Percentiles rank a stretch among this genome's conserved stretches.
phyloP scores from a whole-genome alignment of 2,797 vertebrate species.

The Gymnoscopelus microlampas region DNA sequence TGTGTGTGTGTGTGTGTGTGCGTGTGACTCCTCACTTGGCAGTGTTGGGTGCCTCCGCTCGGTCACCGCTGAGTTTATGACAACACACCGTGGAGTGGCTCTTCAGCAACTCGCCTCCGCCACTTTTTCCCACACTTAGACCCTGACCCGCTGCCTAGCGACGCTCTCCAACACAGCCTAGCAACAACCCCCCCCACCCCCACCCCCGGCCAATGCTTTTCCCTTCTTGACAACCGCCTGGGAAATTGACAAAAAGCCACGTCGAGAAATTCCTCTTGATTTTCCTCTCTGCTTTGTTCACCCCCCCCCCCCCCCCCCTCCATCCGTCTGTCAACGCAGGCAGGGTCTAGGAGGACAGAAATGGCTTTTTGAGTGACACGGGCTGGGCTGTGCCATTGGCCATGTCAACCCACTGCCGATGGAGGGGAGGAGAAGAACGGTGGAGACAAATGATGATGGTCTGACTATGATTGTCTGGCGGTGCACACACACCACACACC shows the following conservation, averaged over 20 bases:
- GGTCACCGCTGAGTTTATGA: conserved; percentile 28
- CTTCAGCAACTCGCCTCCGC: conserved; percentile 41
- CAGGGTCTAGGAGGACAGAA: conserved; percentile 71
- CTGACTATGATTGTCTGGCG: conserved; percentile 59
- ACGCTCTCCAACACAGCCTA: conserved; percentile 51
- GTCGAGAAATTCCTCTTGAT: conserved; percentile 65
- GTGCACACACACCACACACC: neutral
- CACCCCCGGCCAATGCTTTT: conserved; percentile 36
- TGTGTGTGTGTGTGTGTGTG: no score
- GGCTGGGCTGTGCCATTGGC: conserved; percentile 68
- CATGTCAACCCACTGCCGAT: conserved; percentile 57
- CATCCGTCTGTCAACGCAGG: conserved; percentile 68
- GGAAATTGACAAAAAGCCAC: conserved; percentile 74
- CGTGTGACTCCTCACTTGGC: neutral
- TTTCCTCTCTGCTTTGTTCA: conserved; percentile 32
- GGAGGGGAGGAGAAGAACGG: conserved; percentile 68
- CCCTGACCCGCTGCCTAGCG: conserved; percentile 49
- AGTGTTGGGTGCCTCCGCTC: conserved; percentile 16
- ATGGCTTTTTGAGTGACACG: conserved; percentile 82
- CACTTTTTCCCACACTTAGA: conserved; percentile 55
- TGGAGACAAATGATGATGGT: conserved; percentile 75
- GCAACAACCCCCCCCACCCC: conserved; percentile 38
- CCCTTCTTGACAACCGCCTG: conserved; percentile 63
- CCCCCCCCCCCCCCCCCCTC: conserved; percentile 46
- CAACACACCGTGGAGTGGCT: conserved; percentile 39